A percentile compares a stretch with the other conserved stretches of the same genome.
These are phyloP conservation scores for Nyctibius grandis DNA, from an alignment of 2,797 vertebrate genomes.

Conservation along the genomic window DNA sequence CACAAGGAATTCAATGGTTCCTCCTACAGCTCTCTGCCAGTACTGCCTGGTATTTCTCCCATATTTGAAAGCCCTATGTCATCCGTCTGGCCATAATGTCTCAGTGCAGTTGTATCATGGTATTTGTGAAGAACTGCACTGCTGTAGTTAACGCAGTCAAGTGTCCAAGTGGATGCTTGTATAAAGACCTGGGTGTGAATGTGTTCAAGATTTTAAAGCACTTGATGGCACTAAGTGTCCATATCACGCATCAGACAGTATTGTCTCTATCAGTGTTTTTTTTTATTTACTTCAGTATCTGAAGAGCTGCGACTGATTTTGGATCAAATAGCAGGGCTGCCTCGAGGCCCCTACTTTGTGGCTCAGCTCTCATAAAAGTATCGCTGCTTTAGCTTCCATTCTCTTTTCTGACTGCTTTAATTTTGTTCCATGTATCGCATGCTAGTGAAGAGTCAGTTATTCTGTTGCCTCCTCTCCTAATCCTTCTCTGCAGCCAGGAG, in stretches of 20 bases:
- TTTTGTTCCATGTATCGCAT: neutral
- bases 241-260: neutral
- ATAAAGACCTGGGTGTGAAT: neutral
- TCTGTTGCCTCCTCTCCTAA: neutral
- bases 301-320: neutral
- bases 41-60: neutral
- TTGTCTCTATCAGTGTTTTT: neutral
- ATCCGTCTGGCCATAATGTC: fast-evolving
- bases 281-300: neutral
- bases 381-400: neutral
- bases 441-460: neutral
- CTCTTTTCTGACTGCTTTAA: neutral
- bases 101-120: neutral
- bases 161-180: neutral
- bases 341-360: neutral
- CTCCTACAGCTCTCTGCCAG: neutral
- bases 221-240: neutral
- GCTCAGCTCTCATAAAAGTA: neutral
- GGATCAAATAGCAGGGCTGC: neutral
- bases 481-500: neutral
- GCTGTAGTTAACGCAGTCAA: neutral
- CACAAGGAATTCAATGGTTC: neutral
- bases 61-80: neutral
- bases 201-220: neutral
- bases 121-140: neutral